Evolutionary conservation across 2,888 invertebrate species (phyloP).

Genomic region (Prionchulus punctatus): DNA sequence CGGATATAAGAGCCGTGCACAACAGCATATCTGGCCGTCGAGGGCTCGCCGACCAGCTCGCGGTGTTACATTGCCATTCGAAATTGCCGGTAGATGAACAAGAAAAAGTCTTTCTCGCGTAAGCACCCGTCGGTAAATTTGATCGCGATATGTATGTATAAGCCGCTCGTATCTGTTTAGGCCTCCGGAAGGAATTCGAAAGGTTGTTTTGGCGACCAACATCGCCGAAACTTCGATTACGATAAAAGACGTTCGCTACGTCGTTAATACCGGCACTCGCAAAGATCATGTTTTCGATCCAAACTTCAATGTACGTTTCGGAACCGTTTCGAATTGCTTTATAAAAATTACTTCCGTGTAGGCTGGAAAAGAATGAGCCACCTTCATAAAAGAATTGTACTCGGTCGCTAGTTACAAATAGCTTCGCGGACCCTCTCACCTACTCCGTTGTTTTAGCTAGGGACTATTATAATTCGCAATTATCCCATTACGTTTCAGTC

Average conservation of each 20-base stretch:
- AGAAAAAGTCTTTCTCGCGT: constrained; percentile 3
- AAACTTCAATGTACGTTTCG: not conserved
- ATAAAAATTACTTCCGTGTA: no score
- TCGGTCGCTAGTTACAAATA: no score
- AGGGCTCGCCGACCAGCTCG: not conserved
- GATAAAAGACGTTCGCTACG: constrained; percentile 52
- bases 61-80: constrained; percentile 4
- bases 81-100: constrained; percentile 8
- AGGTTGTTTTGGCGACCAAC: constrained; percentile 54
- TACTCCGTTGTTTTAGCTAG: not conserved
- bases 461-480: not conserved
- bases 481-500: not conserved
- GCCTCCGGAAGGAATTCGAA: constrained; percentile 42
- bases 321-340: no score
- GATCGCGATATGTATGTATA: not conserved
- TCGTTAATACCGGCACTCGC: constrained; percentile 46
- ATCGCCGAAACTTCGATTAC: constrained; percentile 58
- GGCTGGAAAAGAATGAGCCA: no score
- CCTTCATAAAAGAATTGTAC: no score
- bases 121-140: not conserved
- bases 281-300: constrained; percentile 4
- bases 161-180: constrained; percentile 5
- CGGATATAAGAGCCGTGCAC: not conserved
- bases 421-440: no score
- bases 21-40: not conserved